Percentiles rank a stretch among this genome's conserved stretches.
phyloP scores from a whole-genome alignment of 2,113 vertebrate genomes.

The Anseranas semipalmata region DNA sequence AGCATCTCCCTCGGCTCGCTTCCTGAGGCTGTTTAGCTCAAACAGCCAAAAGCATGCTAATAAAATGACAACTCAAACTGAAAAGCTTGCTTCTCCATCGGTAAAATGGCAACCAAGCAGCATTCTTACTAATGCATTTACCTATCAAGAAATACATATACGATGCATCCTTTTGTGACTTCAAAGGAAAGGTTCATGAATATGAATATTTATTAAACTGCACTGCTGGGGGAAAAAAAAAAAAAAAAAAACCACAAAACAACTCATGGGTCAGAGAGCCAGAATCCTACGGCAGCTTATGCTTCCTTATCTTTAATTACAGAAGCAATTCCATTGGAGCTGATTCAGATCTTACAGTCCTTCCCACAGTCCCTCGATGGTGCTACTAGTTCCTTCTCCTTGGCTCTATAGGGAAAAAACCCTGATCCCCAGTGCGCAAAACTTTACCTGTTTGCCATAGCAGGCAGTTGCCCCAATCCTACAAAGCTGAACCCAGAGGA shows the following conservation, averaged over 20 bases:
- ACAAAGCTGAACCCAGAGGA: neutral
- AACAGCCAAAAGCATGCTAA: neutral
- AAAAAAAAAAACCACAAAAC: too few relatives aligned
- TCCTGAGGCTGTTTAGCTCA: neutral
- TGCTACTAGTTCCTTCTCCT: neutral
- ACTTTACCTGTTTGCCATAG: neutral
- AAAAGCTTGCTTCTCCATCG: neutral
- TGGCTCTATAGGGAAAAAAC: neutral
- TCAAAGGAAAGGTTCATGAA: neutral
- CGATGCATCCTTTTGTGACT: neutral
- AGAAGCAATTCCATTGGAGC: neutral
- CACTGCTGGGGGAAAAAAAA: fast-evolving
- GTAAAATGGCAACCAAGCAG: neutral
- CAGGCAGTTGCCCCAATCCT: neutral
- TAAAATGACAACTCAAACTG: neutral
- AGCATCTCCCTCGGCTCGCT: neutral
- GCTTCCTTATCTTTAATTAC: neutral
- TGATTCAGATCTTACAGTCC: neutral
- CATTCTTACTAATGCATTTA: neutral
- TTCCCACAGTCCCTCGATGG: neutral
- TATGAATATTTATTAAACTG: neutral
- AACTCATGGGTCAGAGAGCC: neutral
- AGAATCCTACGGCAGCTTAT: neutral
- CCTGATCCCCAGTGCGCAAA: neutral
- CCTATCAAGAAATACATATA: neutral